Evolutionary conservation across 2,888 invertebrate genomes (phyloP).

Genomic region (Achlya flavicornis): DNA sequence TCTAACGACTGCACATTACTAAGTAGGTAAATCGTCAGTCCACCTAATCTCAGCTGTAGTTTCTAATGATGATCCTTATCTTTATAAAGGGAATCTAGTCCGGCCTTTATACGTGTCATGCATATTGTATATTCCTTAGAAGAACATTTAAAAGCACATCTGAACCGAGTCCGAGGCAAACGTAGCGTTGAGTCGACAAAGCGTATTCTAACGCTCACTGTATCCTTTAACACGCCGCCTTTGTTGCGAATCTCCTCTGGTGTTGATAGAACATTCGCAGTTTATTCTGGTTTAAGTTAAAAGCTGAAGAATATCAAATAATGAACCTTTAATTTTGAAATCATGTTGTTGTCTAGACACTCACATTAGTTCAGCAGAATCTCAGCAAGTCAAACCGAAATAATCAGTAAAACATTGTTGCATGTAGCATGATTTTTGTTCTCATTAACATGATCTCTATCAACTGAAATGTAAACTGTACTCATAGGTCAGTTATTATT

Average conservation of each 20-base stretch:
- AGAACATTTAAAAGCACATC: constrained; percentile 34
- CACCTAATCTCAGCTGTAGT: not conserved
- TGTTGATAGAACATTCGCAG: constrained; percentile 54
- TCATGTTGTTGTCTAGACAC: too few relatives aligned
- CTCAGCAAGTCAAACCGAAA: too few relatives aligned
- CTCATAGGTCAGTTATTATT: too few relatives aligned
- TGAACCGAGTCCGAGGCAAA: constrained; percentile 49
- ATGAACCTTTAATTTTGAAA: not conserved
- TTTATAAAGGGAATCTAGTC: not conserved
- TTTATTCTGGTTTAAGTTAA: constrained; percentile 22
- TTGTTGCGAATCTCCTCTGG: constrained; percentile 57
- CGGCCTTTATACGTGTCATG: not conserved
- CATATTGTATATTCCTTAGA: constrained; percentile 16
- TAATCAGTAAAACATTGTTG: too few relatives aligned
- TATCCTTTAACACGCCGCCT: constrained; percentile 55
- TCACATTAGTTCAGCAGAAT: too few relatives aligned
- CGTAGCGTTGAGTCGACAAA: constrained; percentile 55
- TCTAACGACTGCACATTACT: not conserved
- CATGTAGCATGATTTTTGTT: too few relatives aligned
- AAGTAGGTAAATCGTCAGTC: not conserved
- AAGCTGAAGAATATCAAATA: not conserved
- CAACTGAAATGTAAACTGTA: too few relatives aligned
- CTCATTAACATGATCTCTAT: too few relatives aligned
- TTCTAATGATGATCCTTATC: not conserved
- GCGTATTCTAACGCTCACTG: constrained; percentile 58